Conservation (phyloP, 2,113 vertebrate genomes). For the Cyanocitta stelleri region DNA sequence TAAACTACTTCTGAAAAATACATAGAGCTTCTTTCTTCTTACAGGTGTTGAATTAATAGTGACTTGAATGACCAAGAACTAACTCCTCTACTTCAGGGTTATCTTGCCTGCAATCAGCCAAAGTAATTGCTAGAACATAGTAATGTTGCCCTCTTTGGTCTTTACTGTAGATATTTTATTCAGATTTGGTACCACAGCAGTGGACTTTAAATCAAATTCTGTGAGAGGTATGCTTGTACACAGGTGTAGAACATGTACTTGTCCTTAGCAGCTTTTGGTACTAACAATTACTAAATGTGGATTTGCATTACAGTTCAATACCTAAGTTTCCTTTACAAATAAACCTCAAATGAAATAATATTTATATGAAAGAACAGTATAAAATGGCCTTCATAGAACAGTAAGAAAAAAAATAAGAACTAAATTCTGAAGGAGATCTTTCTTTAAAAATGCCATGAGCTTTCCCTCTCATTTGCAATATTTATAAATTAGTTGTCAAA, state of each 20-base stretch:
- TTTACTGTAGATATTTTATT: background rate
- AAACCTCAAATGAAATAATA: background rate
- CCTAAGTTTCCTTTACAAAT: background rate
- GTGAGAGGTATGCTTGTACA: background rate
- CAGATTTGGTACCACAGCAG: background rate
- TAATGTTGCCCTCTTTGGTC: background rate
- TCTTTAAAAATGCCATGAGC: background rate
- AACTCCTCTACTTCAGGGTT: background rate
- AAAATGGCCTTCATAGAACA: background rate
- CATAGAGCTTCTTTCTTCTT: background rate
- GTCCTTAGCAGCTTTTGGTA: background rate
- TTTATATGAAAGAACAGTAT: background rate
- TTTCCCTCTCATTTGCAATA: conserved; percentile 35
- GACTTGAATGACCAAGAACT: background rate
- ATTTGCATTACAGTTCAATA: background rate
- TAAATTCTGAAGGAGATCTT: background rate
- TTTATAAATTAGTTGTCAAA: conserved; percentile 50
- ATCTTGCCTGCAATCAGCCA: background rate
- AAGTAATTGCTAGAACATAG: background rate
- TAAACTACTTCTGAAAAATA: background rate
- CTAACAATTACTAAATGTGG: background rate
- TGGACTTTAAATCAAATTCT: background rate
- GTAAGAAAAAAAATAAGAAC: background rate
- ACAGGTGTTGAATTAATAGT: background rate
- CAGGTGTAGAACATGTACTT: background rate